Base-by-base conservation (phyloP, 2,888 invertebrate species). In the Andrena haemorrhoa region DNA sequence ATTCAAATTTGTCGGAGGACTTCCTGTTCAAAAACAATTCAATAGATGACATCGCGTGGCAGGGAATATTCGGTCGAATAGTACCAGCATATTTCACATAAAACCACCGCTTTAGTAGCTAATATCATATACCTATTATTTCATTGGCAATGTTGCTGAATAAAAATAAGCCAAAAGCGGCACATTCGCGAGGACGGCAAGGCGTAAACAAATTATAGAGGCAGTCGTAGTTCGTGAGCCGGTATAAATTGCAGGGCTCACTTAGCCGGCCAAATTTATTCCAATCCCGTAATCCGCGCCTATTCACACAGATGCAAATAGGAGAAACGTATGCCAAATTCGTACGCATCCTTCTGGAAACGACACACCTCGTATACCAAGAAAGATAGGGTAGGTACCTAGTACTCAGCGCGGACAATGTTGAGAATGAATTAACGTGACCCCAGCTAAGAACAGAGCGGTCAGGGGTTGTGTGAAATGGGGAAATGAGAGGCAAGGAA, bases 241-340 rank as follows among this genome's bases (percentile, higher is more conserved):
- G 73, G 86, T 89, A 89, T 89, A 89, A 89, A 89, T 89, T 86
- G 88, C 89, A 72, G 83, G 81, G 88, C 88, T 89, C 88, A 90
- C 89, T 89, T 90, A 89, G 84, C 84, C 86, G 75, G 78, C 82
- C 88, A 88, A 89, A 89, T 89, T 89, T 89, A 89, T 89, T 89
- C 89, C 87, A 88, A 90, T 89, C 89, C 90, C 88, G 89, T 89
- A 89, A 89, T 89, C 90, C 90, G 87, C 90, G 86, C 88, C 89
- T 89, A 89, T 89, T 89, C 89, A 90, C 89, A 89, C 89, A 88
- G 90, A 89, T 89, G 89, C 89, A 89, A 89, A 89, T 89, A 85
- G 88, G 86, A 90, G 90, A 88, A 89, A 90, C 89, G 90, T 88
- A 90, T 90, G 90, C 87, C 88, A 88, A 89, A 89, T 90, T 89